Base-by-base conservation (phyloP, 1,140 invertebrate genomes). In the Argopecten irradians region DNA sequence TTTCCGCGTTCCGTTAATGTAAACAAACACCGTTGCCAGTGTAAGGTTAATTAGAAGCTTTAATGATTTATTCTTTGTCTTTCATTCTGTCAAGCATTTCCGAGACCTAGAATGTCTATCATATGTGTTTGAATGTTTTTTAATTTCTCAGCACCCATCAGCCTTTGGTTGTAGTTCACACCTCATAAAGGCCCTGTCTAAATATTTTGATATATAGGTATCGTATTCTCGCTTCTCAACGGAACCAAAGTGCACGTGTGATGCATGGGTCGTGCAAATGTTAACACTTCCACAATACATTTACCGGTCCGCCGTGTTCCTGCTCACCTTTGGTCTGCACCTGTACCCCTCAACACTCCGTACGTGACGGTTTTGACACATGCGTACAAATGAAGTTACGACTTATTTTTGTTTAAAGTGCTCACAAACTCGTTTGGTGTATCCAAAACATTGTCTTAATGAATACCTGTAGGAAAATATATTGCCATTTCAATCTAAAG, bases 51-150 rank as follows among this genome's bases (percentile, higher is more conserved):
- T 87, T 87, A 87, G 55, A 84, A 35, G 34, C 82, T 82, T 41
- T 87, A 87, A 87, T 87, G 86, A 87, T 87, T 87, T 87, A 87
- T 87, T n/a, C 86, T 87, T 83, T 82, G 86, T 87, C 86, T 82
- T 43, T 87, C 83, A 34, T 41, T 83, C 83, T 87, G 86, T 41
- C 82, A 87, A 39, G 83, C 35, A 34, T 39, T 84, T 84, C 34
- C 34, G 34, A 84, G 35, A 84, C 14, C 34, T 33, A 11, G n/a
- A 84, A 84, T 84, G 83, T 7, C 34, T 84, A 84, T 84, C 83
- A 84, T 84, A 39, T 84, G 83, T 84, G 83, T 34, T 14, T 14
- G n/a, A 71, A 11, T 71, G 55, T 71, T 22, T n/a, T 71, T 71
- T 71, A 71, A 71, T 71, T 71, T 71, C 55, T 71, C 55, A 71